A percentile compares a stretch with the other conserved stretches of the same genome.
These are phyloP conservation scores for Arothron firmamentum DNA, from an alignment of 2,113 vertebrate species.

Conservation along the genomic window DNA sequence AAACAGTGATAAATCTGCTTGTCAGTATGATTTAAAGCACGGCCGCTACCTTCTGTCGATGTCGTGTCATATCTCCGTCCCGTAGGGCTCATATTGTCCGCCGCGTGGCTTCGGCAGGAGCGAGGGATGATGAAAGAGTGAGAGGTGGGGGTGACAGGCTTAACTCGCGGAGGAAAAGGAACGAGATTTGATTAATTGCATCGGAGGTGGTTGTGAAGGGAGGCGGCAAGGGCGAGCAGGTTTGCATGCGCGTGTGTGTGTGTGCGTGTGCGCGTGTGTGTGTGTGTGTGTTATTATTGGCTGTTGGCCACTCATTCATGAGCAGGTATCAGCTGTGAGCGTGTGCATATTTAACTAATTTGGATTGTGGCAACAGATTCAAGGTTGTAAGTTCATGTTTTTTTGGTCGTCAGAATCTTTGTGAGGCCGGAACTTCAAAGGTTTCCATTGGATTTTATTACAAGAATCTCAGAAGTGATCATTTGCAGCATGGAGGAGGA, in stretches of 20 bases:
- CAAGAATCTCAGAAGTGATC: too few relatives aligned
- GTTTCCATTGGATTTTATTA: too few relatives aligned
- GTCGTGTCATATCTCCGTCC: slow-evolving; percentile 65
- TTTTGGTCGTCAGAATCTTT: too few relatives aligned
- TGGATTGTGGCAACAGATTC: not conserved
- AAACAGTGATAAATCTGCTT: slow-evolving; percentile 76
- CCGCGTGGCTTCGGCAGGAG: slow-evolving; percentile 61
- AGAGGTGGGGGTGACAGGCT: slow-evolving; percentile 69
- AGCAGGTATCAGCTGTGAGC: slow-evolving; percentile 15
- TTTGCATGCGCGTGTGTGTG: slow-evolving; percentile 31
- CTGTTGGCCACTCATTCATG: not conserved
- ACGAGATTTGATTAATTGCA: slow-evolving; percentile 72
- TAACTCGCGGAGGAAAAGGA: slow-evolving; percentile 57
- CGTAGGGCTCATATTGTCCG: slow-evolving; percentile 63
- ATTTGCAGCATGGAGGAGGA: too few relatives aligned
- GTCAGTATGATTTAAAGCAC: slow-evolving; percentile 73
- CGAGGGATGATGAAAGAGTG: slow-evolving; percentile 70
- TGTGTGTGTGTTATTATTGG: not conserved
- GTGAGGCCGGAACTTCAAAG: not conserved
- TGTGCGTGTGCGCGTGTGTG: slow-evolving; percentile 16
- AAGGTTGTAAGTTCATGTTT: too few relatives aligned
- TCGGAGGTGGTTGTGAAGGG: slow-evolving; percentile 60
- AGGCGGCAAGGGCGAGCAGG: slow-evolving; percentile 44
- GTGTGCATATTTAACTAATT: slow-evolving; percentile 11
- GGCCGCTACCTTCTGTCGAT: slow-evolving; percentile 63